Evolutionary conservation across 2,888 invertebrate species (phyloP).

Genomic region (Endomychus coccineus): DNA sequence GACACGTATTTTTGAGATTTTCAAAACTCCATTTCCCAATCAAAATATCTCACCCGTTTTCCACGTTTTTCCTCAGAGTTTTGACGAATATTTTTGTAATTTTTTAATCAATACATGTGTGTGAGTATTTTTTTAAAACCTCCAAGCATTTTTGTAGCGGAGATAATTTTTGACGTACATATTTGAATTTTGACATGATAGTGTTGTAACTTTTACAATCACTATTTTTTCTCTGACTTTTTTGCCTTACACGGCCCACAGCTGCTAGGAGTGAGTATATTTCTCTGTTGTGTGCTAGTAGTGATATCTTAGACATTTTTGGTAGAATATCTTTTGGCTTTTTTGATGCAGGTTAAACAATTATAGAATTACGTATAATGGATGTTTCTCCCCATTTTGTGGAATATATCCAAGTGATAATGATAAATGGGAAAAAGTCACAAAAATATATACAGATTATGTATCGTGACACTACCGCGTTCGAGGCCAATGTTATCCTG

Average conservation of each 20-base stretch:
- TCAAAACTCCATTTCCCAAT: too few species aligned
- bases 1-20: too few species aligned
- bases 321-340: conserved; percentile 33
- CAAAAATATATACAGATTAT: too few species aligned
- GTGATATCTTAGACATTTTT: conserved; percentile 34
- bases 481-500: too few species aligned
- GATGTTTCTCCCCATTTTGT: too few species aligned
- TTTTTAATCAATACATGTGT: conserved; percentile 59
- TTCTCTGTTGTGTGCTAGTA: conserved; percentile 50
- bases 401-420: too few species aligned
- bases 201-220: conserved; percentile 41
- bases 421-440: too few species aligned
- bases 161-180: conserved; percentile 32
- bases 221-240: conserved; percentile 56
- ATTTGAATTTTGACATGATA: conserved; percentile 31
- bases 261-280: conserved; percentile 64
- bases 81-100: conserved; percentile 20
- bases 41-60: conserved; percentile 13
- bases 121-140: conserved; percentile 49
- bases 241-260: conserved; percentile 64
- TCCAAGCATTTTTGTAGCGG: conserved; percentile 48
- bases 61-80: conserved; percentile 19
- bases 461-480: too few species aligned
- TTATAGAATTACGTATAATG: too few species aligned
- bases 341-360: too few species aligned